Base-by-base conservation (phyloP, 2,888 invertebrate genomes). In the Meliscaeva auricollis region DNA sequence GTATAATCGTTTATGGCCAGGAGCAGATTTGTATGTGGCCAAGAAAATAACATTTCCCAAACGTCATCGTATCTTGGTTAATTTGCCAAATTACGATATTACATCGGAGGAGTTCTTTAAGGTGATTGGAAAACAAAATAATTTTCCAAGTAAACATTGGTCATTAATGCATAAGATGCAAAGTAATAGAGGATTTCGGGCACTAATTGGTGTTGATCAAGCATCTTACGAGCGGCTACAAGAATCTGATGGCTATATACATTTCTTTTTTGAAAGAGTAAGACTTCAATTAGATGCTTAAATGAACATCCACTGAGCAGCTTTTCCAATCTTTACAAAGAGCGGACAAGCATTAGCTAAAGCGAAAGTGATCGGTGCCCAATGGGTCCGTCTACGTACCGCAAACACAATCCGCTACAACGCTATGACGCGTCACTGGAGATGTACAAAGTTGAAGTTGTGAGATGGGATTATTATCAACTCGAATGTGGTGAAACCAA, bases 41-140 rank as follows among this genome's bases (percentile, higher is more conserved):
- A 75, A 9, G 13, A 30, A 58, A n/a, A 58, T 9, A 44, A 30
- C 41, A 0, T 1, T 2, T 0, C 30, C 0, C n/a, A 15, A 15
- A 20, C 17, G 17, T 2, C 35, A 17, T 3, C 46, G 17, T 48
- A 44, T 72, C 6, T 6, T 4, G 0, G 64, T 46, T 1, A 0
- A 6, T 35, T 17, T 72, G 0, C 13, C 17, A 0, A 38, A 50
- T 44, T 72, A n/a, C 6, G n/a, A 22, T 17, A 11, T 72, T 9
- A 72, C 73, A 22, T 6, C 58, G 0, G 66, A 72, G 3, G 50
- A 79, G 9, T 66, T 66, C 11, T 44, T 73, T 6, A 32, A 73
- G 0, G 50, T 79, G 0, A 66, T 79, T 5, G 56, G 50, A 11
- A 79, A 73, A 13, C 78, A 79, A 52, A 79, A 79, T 22, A 48